Evolutionary conservation across 1,140 invertebrate species (phyloP).

Genomic region (Octopus sinensis): DNA sequence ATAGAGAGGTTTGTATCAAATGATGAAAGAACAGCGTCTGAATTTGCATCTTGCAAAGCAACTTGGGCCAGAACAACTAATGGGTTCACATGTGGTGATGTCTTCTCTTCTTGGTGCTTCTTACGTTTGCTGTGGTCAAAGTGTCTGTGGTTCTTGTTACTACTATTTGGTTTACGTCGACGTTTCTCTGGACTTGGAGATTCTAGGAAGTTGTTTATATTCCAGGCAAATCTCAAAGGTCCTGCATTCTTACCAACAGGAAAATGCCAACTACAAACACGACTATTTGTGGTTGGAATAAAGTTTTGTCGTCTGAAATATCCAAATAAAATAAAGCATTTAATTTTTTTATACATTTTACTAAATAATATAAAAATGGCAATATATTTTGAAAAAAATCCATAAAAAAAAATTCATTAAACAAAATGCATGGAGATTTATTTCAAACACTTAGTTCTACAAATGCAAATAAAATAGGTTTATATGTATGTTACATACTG

Average conservation of each 20-base stretch:
- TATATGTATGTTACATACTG: too few relatives aligned
- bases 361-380: too few relatives aligned
- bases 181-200: constrained; percentile 7
- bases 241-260: not conserved
- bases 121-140: not conserved
- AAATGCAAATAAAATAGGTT: too few relatives aligned
- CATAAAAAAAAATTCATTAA: too few relatives aligned
- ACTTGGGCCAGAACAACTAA: not conserved
- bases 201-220: not conserved
- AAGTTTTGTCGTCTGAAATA: constrained; percentile 14
- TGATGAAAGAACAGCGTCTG: not conserved
- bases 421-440: too few relatives aligned
- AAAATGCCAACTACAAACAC: constrained; percentile 13
- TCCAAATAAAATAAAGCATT: too few relatives aligned
- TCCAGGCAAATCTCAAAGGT: constrained; percentile 7
- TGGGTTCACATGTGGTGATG: not conserved
- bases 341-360: too few relatives aligned
- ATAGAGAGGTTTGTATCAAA: too few relatives aligned
- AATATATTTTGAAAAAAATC: too few relatives aligned
- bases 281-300: constrained; percentile 5
- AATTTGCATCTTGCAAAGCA: not conserved
- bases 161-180: not conserved
- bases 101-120: not conserved
- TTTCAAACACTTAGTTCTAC: too few relatives aligned
- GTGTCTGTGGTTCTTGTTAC: not conserved